Evolutionary conservation across 2,113 vertebrate species (phyloP).

Genomic region (Taxidea taxus): DNA sequence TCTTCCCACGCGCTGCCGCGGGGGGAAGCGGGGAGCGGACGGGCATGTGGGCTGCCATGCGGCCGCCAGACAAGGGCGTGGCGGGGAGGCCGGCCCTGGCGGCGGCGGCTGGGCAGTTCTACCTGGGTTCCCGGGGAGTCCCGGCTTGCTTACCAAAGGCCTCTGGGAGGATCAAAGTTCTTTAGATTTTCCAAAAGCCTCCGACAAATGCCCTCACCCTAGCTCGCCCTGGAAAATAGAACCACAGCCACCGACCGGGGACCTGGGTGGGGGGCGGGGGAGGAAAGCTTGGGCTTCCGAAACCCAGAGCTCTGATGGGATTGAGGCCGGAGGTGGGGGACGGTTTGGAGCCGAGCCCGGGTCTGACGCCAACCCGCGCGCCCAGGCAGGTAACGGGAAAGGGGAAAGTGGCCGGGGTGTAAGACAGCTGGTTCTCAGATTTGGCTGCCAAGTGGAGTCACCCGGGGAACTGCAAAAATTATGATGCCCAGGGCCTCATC

Average conservation of each 20-base stretch:
- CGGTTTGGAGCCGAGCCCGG: not conserved
- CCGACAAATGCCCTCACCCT: not conserved
- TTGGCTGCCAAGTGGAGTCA: not conserved
- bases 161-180: not conserved
- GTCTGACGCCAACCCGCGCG: not conserved
- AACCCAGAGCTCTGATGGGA: not conserved
- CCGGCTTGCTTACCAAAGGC: not conserved
- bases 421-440: not conserved
- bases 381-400: not conserved
- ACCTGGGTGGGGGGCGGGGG: not conserved
- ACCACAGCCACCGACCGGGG: not conserved
- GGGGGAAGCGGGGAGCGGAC: not conserved
- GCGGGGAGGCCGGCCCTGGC: not conserved
- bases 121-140: not conserved
- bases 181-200: constrained; percentile 1
- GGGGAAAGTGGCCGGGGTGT: not conserved
- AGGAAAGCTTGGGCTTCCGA: not conserved
- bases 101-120: not conserved
- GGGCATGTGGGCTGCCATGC: not conserved
- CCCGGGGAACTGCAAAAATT: not conserved
- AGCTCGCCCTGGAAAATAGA: constrained; percentile 30
- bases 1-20: not conserved
- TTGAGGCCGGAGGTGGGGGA: not conserved
- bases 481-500: not conserved
- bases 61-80: not conserved